Base-by-base conservation (phyloP, 2,888 invertebrate species). In the Andrena minutula region DNA sequence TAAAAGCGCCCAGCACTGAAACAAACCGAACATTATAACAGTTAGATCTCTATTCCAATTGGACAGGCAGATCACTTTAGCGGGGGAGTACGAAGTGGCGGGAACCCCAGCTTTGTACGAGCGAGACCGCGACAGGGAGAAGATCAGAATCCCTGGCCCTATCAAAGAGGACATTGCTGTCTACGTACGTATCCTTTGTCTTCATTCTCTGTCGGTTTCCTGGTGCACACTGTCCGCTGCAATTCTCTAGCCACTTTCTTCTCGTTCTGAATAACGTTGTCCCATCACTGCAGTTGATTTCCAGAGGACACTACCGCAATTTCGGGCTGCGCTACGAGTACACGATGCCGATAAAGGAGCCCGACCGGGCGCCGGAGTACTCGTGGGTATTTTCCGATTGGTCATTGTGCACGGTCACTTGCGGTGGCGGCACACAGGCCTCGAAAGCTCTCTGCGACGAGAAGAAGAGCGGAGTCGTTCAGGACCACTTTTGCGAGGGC, bases 321-420 rank as follows among this genome's bases (percentile, higher is more conserved):
- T 97, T 97, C 0, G 98, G 98, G 66, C 96, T 98, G 49, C 95
- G 95, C 88, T 98, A 97, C 94, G 97, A 98, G 93, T 98, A 98
- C 94, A 98, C 97, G 0, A 96, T 97, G 85, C 96, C 96, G 58
- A 96, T 96, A 87, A 94, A 95, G 74, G 95, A 96, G 90, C 94
- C 94, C 10, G 94, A 94, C 49, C 94, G 95, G 65, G 93, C 94
- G 28, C 96, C 96, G 0, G 95, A 95, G 85, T 97, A 96, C 94
- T 94, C 95, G 66, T 98, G 98, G 97, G 95, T 96, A 53, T 95
- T 97, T 88, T 95, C 97, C 49, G 97, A 97, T 84, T 98, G 98
- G 98, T 96, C 97, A 1, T 95, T 96, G 20, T 98, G 98, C 94
- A 96, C 95, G 23, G 95, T 95, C 0, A 95, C 96, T 7, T 98